Conservation (phyloP, 2,113 vertebrate genomes). For the Callopanchax toddi region DNA sequence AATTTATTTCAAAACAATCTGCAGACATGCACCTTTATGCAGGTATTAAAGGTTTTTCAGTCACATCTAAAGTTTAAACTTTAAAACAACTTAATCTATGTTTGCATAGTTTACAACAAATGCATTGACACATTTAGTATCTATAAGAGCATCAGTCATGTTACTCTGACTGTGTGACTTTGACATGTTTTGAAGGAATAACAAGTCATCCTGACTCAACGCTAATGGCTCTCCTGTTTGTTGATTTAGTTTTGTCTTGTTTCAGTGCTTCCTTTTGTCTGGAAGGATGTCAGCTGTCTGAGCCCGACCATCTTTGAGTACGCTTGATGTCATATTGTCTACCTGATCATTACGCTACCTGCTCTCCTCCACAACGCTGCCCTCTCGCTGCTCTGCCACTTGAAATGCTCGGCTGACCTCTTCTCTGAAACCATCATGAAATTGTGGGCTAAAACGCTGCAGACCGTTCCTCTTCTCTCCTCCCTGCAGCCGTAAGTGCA, state of each 20-base stretch:
- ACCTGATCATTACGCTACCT: slow-evolving; percentile 73
- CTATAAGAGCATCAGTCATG: neutral
- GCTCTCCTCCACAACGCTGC: slow-evolving; percentile 67
- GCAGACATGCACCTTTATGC: too few species aligned
- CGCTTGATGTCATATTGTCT: slow-evolving; percentile 74
- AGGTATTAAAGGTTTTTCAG: too few species aligned
- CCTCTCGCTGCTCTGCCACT: slow-evolving; percentile 70
- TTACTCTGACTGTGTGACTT: slow-evolving; percentile 23
- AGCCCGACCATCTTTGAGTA: slow-evolving; percentile 64
- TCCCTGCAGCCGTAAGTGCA: slow-evolving; percentile 47
- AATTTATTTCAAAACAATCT: too few species aligned
- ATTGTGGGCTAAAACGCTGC: slow-evolving; percentile 56
- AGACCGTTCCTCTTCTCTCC: slow-evolving; percentile 46
- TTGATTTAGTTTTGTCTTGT: slow-evolving; percentile 65
- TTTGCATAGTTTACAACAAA: neutral
- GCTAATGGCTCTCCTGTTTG: slow-evolving; percentile 62
- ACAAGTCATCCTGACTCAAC: slow-evolving; percentile 25
- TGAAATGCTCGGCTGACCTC: slow-evolving; percentile 76
- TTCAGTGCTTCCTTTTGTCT: slow-evolving; percentile 59
- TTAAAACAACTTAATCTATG: neutral
- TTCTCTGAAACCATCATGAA: slow-evolving; percentile 71
- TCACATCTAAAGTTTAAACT: too few species aligned
- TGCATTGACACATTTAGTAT: neutral
- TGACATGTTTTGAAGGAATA: slow-evolving; percentile 43
- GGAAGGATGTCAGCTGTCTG: slow-evolving; percentile 54